Evolutionary conservation across 2,797 vertebrate genomes (phyloP).

Genomic region (Takifugu rubripes): DNA sequence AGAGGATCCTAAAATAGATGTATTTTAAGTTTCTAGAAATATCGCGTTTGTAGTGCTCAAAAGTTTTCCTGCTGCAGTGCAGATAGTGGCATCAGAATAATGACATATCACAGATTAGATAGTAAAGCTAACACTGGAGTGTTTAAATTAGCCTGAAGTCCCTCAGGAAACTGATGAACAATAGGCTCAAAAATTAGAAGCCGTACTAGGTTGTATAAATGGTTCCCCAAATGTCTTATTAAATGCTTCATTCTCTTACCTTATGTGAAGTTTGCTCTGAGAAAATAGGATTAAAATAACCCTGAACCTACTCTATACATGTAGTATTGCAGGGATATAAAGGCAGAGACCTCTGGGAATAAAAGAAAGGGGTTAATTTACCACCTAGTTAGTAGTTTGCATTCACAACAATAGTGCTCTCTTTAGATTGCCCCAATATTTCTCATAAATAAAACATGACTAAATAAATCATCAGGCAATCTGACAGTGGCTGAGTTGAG

Average conservation of each 20-base stretch:
- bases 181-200: conserved; percentile 10
- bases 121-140: conserved; percentile 37
- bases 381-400: not conserved
- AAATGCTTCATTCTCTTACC: too few relatives aligned
- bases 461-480: conserved; percentile 5
- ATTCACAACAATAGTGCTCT: too few relatives aligned
- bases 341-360: conserved; percentile 33
- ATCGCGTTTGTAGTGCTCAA: conserved; percentile 43
- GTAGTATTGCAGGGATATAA: conserved; percentile 26
- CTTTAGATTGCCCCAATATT: conserved; percentile 14
- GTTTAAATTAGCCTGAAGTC: conserved; percentile 37
- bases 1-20: conserved; percentile 48
- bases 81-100: conserved; percentile 50
- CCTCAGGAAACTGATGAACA: not conserved
- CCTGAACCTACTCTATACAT: conserved; percentile 24
- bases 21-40: conserved; percentile 6
- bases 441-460: conserved; percentile 22
- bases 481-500: conserved; percentile 25
- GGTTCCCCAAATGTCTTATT: too few relatives aligned
- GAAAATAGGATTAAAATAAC: conserved; percentile 7
- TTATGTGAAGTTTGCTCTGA: too few relatives aligned
- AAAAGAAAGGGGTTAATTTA: not conserved
- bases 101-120: conserved; percentile 51
- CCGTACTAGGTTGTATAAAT: conserved; percentile 2
- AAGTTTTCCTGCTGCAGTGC: conserved; percentile 42